Base-by-base conservation (phyloP, 2,888 invertebrate genomes). In the Pyrocoelia pectoralis region DNA sequence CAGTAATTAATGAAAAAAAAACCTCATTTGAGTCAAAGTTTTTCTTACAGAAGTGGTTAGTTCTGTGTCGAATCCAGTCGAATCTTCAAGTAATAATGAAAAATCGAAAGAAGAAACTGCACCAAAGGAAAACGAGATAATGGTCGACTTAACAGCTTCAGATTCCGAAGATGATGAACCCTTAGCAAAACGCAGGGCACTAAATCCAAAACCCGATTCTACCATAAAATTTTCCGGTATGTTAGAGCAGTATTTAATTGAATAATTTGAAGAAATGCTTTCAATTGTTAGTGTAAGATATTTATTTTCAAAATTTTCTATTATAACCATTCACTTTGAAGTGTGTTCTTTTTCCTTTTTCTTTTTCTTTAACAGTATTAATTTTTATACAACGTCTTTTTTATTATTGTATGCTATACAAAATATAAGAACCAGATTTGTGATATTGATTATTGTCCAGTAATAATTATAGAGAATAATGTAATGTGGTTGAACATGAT, bases 61-160 rank as follows among this genome's bases (percentile, higher is more conserved):
- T 51, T 53, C 66, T 18, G 51, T 24, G 14, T 43, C 56, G 1
- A 54, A 33, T 40, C 52, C 60, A 17, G 64, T 64, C 2, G 63
- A 64, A 57, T 66, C 62, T 9, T 56, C 60, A 15, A 52, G 28
- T 43, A 57, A 18, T 13, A n/a, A n/a, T n/a, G 61, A 65, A 8
- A 55, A 50, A 24, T 17, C 66, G 18, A 59, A 55, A 14, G 59
- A 62, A 41, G 52, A 80, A 43, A 19, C 65, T 18, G 59, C 71
- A 1, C 76, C 75, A 4, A 82, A 84, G 4, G 83, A 84, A 56
- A 76, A 79, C 48, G 76, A 77, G 18, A 8, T 46, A 0, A 80
- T 87, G 1, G 90, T 91, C 14, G 92, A 92, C 80, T 83, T 91
- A 67, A 91, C 91, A 0, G 68, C 85, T n/a, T 90, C 90, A 0